Conservation (phyloP, 2,797 vertebrate genomes). For the Cuculus canorus region DNA sequence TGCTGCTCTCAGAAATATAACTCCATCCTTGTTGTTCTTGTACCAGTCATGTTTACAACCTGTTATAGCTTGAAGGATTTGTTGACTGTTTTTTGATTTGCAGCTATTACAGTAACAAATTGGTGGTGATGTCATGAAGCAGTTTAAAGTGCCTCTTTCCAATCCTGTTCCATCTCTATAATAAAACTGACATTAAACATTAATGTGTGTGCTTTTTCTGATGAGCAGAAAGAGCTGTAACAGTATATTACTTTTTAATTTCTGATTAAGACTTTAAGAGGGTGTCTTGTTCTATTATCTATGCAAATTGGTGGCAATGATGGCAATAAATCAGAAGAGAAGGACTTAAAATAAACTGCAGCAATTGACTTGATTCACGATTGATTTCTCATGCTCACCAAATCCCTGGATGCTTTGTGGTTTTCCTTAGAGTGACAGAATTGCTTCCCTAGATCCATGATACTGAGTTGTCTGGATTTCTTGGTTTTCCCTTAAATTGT, state of each 20-base stretch:
- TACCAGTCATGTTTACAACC: constrained; percentile 2
- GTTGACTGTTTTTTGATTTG: constrained; percentile 29
- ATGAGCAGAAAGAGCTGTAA: constrained; percentile 34
- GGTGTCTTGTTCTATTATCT: constrained; percentile 54
- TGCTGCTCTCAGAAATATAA: neutral
- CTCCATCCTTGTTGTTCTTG: constrained; percentile 1
- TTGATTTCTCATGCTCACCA: constrained; percentile 53
- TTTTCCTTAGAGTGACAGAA: constrained; percentile 25
- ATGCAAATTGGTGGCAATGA: constrained; percentile 57
- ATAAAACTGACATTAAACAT: constrained; percentile 22
- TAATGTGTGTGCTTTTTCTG: neutral
- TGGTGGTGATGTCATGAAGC: neutral
- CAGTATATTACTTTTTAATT: constrained; percentile 44
- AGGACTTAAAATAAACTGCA: constrained; percentile 54
- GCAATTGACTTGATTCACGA: neutral
- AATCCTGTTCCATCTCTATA: neutral
- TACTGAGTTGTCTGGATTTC: neutral
- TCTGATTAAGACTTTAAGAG: constrained; percentile 66
- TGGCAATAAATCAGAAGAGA: constrained; percentile 52
- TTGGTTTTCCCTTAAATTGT: neutral
- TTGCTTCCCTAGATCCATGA: constrained; percentile 18
- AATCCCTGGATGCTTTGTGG: constrained; percentile 39
- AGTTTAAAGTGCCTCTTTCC: constrained; percentile 4
- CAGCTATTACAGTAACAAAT: constrained; percentile 44
- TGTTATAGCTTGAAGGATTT: constrained; percentile 31